Evolutionary conservation across 2,888 invertebrate species (phyloP).

Genomic region (Nesidiocoris tenuis): DNA sequence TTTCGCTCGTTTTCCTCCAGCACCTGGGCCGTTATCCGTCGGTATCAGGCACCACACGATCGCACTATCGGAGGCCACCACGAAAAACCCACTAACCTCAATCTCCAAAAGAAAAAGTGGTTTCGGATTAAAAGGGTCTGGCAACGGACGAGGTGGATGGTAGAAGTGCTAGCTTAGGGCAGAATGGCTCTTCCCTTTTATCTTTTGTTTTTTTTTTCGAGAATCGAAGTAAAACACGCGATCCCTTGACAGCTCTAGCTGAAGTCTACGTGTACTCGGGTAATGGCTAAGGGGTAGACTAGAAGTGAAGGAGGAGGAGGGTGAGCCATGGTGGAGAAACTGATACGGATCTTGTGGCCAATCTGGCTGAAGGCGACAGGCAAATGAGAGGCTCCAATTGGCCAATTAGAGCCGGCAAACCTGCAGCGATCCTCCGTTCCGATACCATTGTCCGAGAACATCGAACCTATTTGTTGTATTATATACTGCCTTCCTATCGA

Average conservation of each 20-base stretch:
- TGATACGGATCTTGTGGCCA: slow-evolving; percentile 20
- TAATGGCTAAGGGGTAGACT: not conserved
- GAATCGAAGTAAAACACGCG: slow-evolving; percentile 23
- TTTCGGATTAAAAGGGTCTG: not conserved
- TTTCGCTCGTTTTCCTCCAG: not conserved
- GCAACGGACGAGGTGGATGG: too few species aligned
- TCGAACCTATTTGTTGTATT: slow-evolving; percentile 28
- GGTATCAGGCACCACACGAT: not conserved
- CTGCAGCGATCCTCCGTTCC: slow-evolving; percentile 15
- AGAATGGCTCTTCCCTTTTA: not conserved
- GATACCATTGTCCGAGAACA: slow-evolving; percentile 31
- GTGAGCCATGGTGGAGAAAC: not conserved
- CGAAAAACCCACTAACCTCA: not conserved
- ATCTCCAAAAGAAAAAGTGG: not conserved
- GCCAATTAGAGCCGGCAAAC: slow-evolving; percentile 27
- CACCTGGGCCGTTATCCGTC: not conserved
- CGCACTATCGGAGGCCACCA: not conserved
- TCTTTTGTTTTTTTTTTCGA: not conserved
- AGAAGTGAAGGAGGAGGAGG: not conserved
- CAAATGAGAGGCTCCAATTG: slow-evolving; percentile 30
- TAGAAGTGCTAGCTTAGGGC: not conserved
- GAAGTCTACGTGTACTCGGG: not conserved
- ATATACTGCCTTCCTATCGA: slow-evolving; percentile 24
- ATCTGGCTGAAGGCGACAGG: slow-evolving; percentile 37
- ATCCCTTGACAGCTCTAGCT: slow-evolving; percentile 1